Conservation (phyloP, 1,140 invertebrate genomes). For the Lanistes nyassanus region DNA sequence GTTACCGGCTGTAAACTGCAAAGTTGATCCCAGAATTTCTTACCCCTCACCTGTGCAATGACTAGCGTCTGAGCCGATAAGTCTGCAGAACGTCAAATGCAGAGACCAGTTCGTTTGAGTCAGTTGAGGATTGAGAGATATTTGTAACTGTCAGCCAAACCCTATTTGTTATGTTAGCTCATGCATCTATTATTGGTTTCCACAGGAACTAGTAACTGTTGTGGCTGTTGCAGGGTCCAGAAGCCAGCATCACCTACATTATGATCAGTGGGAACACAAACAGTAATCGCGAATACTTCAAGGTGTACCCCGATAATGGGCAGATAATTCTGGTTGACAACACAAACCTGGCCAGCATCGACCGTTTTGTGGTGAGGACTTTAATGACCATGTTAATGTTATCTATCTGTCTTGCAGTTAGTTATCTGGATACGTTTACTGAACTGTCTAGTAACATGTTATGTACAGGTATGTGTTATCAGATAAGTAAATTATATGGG, state of each 20-base stretch:
- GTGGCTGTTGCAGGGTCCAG: constrained; percentile 5
- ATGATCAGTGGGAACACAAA: constrained; percentile 14
- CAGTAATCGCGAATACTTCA: constrained; percentile 15
- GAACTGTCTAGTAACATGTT: too few species aligned
- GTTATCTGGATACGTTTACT: too few species aligned
- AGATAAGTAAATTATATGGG: constrained; percentile 37
- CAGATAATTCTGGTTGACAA: constrained; percentile 11
- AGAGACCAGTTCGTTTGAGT: too few species aligned
- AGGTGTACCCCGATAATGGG: constrained; percentile 16
- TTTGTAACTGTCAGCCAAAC: too few species aligned
- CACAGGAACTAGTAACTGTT: constrained; percentile 27
- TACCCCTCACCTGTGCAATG: too few species aligned
- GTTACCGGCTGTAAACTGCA: too few species aligned
- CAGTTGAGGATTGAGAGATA: too few species aligned
- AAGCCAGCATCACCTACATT: constrained; percentile 10
- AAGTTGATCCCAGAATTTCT: too few species aligned
- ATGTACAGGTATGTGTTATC: constrained; percentile 45
- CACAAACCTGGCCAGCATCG: constrained; percentile 8
- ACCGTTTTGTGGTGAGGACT: constrained; percentile 22
- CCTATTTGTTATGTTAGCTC: too few species aligned
- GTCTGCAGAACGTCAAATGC: too few species aligned
- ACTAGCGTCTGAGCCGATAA: too few species aligned
- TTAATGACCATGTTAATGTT: background rate
- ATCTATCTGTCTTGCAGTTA: background rate
- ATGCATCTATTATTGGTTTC: too few species aligned